Percentiles rank a stretch among this genome's conserved stretches.
Evolutionary conservation across 2,113 vertebrate species (phyloP).

Genomic region (Pogonocichla stellata): DNA sequence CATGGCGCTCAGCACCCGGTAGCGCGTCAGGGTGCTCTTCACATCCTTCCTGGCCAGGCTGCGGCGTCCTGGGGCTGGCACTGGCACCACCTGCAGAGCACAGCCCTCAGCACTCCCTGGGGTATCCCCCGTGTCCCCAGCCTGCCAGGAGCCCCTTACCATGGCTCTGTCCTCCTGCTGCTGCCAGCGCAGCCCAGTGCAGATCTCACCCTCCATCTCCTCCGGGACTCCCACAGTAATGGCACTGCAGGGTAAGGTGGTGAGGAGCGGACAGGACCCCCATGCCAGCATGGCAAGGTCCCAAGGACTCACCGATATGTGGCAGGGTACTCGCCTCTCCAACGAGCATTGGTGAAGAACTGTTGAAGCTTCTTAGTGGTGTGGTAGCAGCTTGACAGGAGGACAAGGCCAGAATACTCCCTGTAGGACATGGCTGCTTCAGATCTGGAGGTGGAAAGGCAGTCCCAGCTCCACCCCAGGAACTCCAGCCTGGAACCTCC

Average conservation of each 20-base stretch:
- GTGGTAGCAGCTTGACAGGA: slow-evolving; percentile 72
- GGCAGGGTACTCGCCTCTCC: not conserved
- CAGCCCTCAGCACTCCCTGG: not conserved
- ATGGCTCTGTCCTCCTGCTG: not conserved
- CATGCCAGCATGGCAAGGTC: fast-evolving
- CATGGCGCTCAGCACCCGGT: slow-evolving; percentile 48
- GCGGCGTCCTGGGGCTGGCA: slow-evolving; percentile 45
- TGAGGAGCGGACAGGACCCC: not conserved
- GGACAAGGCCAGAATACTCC: slow-evolving; percentile 75
- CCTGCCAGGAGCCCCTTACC: not conserved
- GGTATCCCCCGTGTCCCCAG: not conserved
- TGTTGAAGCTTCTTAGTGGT: slow-evolving; percentile 60
- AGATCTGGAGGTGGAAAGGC: not conserved
- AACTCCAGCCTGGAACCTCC: not conserved
- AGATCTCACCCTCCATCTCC: slow-evolving; percentile 57
- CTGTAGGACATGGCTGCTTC: not conserved
- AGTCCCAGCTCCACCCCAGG: not conserved
- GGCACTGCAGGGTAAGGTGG: not conserved
- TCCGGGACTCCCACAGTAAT: not conserved
- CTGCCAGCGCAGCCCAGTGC: slow-evolving; percentile 49
- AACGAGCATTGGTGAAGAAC: slow-evolving; percentile 52
- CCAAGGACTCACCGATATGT: not conserved
- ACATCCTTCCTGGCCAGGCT: slow-evolving; percentile 65
- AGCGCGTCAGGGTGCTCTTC: slow-evolving; percentile 71
- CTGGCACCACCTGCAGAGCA: slow-evolving; percentile 62